Evolutionary conservation across 2,113 vertebrate genomes (phyloP), one percentile per base, ranked within the genome.

Genomic region (Cyprinodon brontotheroides): DNA sequence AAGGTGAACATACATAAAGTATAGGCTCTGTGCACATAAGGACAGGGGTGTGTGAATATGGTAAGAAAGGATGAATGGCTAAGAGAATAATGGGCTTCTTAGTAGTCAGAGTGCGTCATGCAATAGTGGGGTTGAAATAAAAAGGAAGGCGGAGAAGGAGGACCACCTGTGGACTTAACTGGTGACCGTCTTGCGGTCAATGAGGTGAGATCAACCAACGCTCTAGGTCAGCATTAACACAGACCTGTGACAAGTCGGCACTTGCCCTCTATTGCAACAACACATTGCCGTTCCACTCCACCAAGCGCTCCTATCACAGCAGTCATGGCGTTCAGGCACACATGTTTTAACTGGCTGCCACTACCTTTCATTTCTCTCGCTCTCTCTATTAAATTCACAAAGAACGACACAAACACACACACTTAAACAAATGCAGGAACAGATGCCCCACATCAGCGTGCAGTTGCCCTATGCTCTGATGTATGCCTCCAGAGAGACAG

Each of bases 381-480:
- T 67, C 69, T 66, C 65, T 74, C 60, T 70, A 15, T 80, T 63
- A 77, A 75, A 79, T 70, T 57, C 45, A 59, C n/a, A 37, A 39
- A 4, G 37, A 57, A 57, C 50, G 7, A 20, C 59, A 0, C 50
- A 59, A 62, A 72, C 57, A 45, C 70, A 39, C 50, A 5, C 41
- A 11, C 64, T 22, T 66, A 22, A 92, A 93, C 91, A 92, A 91
- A 92, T 91, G 87, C 84, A 88, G 86, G 90, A 93, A 90, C 92
- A 93, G 92, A 92, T 92, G 92, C 91, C 90, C 88, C 90, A 82
- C 89, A 93, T 93, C 92, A 92, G 90, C 87, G 88, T 77, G 82
- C 70, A 80, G 75, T 90, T 92, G 92, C 86, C 90, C 92, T 91
- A 86, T 92, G 90, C 91, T 89, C 89, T 68, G 3, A 43, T 45